Conservation (phyloP, 2,797 vertebrate species). For the Pseudomugil tenellus region DNA sequence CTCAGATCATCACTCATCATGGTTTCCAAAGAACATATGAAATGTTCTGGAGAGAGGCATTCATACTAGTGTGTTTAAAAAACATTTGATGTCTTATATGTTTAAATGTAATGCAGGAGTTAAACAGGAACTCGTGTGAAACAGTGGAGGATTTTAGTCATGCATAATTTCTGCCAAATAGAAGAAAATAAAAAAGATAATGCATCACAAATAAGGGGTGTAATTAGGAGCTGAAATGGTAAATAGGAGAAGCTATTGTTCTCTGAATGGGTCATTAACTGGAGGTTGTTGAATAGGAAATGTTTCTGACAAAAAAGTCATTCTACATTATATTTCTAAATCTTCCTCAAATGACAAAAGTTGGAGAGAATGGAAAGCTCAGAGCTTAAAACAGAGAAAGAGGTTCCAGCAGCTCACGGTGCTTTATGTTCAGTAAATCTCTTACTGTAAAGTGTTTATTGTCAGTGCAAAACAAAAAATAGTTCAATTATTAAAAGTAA, state of each 20-base stretch:
- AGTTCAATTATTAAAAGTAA: no score
- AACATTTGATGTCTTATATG: not conserved
- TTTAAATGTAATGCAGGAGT: not conserved
- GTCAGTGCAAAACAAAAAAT: no score
- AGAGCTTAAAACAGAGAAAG: not conserved
- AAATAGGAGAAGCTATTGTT: slow-evolving; percentile 2
- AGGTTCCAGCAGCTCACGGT: no score
- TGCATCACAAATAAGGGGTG: not conserved
- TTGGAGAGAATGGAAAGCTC: not conserved
- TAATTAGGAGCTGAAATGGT: slow-evolving; percentile 6
- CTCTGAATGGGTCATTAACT: not conserved
- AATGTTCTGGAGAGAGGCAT: slow-evolving; percentile 3
- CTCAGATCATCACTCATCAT: slow-evolving; percentile 10
- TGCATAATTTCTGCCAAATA: not conserved
- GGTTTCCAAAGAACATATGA: not conserved
- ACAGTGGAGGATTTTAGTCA: not conserved
- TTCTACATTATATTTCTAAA: not conserved
- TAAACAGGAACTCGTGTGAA: not conserved
- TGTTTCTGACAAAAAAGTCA: not conserved
- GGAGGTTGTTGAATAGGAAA: not conserved
- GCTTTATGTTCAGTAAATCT: no score
- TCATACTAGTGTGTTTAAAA: not conserved
- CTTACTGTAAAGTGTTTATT: no score
- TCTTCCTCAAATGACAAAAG: not conserved
- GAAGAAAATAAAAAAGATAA: not conserved